A percentile compares a stretch with the other conserved stretches of the same genome.
These are phyloP conservation scores for Philopedon plagiatum DNA, from an alignment of 2,888 invertebrate species.

Conservation along the genomic window DNA sequence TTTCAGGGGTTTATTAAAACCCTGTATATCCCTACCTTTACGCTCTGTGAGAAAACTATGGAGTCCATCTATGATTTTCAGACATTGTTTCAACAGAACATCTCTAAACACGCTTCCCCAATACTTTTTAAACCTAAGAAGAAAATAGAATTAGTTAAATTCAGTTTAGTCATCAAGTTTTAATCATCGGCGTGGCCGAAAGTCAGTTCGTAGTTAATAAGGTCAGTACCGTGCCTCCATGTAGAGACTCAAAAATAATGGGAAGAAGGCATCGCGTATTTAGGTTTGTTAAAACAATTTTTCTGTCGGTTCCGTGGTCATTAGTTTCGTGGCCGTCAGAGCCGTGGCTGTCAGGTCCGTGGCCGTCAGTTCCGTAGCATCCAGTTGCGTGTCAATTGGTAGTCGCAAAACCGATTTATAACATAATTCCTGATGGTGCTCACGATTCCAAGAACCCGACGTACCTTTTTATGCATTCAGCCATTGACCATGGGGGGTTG, in stretches of 20 bases:
- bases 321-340: no score
- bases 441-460: not conserved
- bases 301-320: no score
- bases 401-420: not conserved
- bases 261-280: no score
- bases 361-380: no score
- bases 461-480: slow-evolving; percentile 70
- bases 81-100: slow-evolving; percentile 62
- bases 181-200: not conserved
- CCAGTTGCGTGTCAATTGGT: not conserved
- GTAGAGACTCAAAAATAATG: no score
- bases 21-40: slow-evolving; percentile 52
- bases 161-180: not conserved
- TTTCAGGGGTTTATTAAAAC: slow-evolving; percentile 8
- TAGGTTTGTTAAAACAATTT: no score
- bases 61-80: slow-evolving; percentile 60
- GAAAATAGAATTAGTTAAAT: not conserved
- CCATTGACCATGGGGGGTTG: slow-evolving; percentile 71
- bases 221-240: no score
- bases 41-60: slow-evolving; percentile 52
- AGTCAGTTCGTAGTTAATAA: no score
- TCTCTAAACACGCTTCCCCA: slow-evolving; percentile 75
- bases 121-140: slow-evolving; percentile 70
- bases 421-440: no score
- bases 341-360: no score